These are phyloP conservation scores for Cyclargus thomasi DNA, from an alignment of 1,140 invertebrate species.

Conservation along the genomic window DNA sequence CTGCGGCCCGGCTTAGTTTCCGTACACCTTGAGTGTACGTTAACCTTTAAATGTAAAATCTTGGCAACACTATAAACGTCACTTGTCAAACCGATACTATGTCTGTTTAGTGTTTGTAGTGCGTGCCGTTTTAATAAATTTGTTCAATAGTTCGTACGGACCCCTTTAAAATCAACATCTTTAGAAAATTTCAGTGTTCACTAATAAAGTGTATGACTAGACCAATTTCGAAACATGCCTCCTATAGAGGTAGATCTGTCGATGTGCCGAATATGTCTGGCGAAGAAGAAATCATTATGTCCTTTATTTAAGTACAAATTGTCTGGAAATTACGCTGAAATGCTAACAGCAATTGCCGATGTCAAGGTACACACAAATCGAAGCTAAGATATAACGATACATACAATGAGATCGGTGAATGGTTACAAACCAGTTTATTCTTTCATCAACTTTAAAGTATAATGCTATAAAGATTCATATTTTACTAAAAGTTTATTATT, in stretches of 20 bases:
- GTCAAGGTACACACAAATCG: slow-evolving; percentile 46
- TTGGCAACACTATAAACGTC: background rate
- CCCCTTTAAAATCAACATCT: slow-evolving; percentile 17
- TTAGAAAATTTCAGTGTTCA: background rate
- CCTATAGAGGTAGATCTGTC: slow-evolving; percentile 42
- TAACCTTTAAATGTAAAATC: background rate
- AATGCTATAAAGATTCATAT: too few species aligned
- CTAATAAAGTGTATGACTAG: slow-evolving; percentile 13
- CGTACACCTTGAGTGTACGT: too few species aligned
- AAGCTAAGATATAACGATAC: background rate
- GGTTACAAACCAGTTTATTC: too few species aligned
- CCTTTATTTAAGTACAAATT: slow-evolving; percentile 66
- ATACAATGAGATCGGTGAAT: background rate
- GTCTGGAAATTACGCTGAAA: slow-evolving; percentile 69
- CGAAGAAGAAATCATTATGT: slow-evolving; percentile 59
- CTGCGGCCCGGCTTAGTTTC: too few species aligned
- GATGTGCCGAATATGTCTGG: slow-evolving; percentile 62
- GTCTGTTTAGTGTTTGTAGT: background rate
- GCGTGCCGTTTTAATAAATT: background rate
- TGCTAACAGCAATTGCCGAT: slow-evolving; percentile 65
- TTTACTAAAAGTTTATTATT: too few species aligned
- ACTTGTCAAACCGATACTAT: background rate
- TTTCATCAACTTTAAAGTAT: too few species aligned
- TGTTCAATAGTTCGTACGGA: background rate
- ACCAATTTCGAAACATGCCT: slow-evolving; percentile 37